Evolutionary conservation across 30 jellyfish, hydroid and myxozoan species (phyloP).

Genomic region (Cassiopea xamachana): DNA sequence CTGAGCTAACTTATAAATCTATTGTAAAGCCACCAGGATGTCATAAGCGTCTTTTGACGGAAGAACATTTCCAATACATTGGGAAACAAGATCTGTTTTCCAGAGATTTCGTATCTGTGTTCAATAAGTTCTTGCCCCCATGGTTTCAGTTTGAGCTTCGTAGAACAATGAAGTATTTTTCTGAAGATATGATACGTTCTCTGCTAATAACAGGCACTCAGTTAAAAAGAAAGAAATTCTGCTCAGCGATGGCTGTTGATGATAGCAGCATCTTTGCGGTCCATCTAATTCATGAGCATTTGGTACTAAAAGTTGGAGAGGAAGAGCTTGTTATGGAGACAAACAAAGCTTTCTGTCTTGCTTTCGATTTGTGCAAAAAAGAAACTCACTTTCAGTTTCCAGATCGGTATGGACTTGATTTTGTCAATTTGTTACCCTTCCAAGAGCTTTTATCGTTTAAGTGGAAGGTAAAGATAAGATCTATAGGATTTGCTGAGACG

Average conservation of each 20-base stretch:
- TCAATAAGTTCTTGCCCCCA: conserved; percentile 76
- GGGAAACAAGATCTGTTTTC: conserved; percentile 66
- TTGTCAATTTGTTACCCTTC: conserved; percentile 64
- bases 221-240: conserved; percentile 31
- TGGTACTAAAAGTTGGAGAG: conserved; percentile 57
- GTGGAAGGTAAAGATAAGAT: conserved; percentile 63
- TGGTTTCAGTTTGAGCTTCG: conserved; percentile 73
- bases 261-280: conserved; percentile 56
- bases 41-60: conserved; percentile 14
- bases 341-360: conserved; percentile 64
- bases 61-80: conserved; percentile 65
- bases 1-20: background rate
- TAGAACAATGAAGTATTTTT: conserved; percentile 38
- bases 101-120: conserved; percentile 56
- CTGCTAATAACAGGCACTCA: conserved; percentile 56
- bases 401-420: conserved; percentile 32
- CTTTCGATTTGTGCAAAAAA: conserved; percentile 74
- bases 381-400: conserved; percentile 87
- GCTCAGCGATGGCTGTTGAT: conserved; percentile 79
- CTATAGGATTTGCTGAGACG: conserved; percentile 75
- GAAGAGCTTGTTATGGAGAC: conserved; percentile 46
- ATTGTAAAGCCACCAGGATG: conserved; percentile 29
- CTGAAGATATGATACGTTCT: conserved; percentile 73
- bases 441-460: conserved; percentile 72
- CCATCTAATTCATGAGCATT: conserved; percentile 60